These are phyloP conservation scores for Halichoerus grypus DNA, from an alignment of 2,113 vertebrate species.

Conservation along the genomic window DNA sequence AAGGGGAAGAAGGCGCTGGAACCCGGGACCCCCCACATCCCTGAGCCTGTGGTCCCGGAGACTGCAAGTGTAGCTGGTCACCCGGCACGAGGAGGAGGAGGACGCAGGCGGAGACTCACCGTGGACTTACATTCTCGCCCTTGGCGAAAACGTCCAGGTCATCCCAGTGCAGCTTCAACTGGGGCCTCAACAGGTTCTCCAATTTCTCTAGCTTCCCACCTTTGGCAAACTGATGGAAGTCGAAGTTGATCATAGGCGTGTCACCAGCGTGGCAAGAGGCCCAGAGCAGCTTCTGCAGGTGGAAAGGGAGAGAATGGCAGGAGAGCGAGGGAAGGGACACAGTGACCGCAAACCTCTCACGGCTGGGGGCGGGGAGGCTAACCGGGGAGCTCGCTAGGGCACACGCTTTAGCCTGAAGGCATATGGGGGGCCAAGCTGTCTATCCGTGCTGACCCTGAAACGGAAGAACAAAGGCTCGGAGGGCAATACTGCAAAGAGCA, in stretches of 20 bases:
- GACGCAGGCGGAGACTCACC: conserved; percentile 84
- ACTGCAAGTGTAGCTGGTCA: accelerated
- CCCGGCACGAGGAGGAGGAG: accelerated
- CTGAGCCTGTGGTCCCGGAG: background rate
- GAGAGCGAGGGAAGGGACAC: background rate
- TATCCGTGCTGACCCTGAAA: background rate
- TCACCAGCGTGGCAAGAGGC: conserved; percentile 88
- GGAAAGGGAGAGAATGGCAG: background rate
- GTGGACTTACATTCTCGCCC: conserved; percentile 84
- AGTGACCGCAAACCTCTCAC: accelerated
- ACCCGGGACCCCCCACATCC: accelerated
- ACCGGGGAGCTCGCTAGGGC: accelerated
- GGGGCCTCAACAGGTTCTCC: conserved; percentile 88
- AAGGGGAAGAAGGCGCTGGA: no score
- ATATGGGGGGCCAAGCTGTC: accelerated
- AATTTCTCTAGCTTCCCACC: conserved; percentile 89
- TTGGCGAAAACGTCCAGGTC: conserved; percentile 88
- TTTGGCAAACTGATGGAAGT: conserved; percentile 90
- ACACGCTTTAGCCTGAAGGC: accelerated
- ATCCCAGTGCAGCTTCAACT: conserved; percentile 89
- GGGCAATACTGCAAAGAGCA: background rate
- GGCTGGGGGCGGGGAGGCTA: accelerated
- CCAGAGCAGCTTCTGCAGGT: conserved; percentile 89
- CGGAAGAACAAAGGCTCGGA: background rate
- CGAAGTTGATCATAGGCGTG: conserved; percentile 93